phyloP scores from a whole-genome alignment of 2,888 invertebrate species.

The Pterostichus madidus region DNA sequence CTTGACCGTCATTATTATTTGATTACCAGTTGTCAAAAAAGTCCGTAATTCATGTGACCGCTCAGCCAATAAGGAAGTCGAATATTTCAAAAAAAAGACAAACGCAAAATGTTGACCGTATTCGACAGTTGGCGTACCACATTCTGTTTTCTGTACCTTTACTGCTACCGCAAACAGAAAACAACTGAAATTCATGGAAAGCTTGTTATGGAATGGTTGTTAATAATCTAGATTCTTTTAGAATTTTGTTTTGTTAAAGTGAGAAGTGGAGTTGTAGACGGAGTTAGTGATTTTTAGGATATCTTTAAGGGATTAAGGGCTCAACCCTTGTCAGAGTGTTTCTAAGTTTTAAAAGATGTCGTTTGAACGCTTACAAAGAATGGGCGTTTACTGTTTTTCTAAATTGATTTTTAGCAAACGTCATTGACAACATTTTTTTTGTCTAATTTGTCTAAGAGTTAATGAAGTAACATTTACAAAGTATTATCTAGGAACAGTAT shows the following conservation, averaged over 20 bases:
- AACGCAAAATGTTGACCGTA: conserved; percentile 25
- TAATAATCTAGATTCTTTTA: conserved; percentile 61
- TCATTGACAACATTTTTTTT: no score
- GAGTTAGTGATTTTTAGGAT: conserved; percentile 24
- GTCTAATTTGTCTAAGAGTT: no score
- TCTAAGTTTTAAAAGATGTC: conserved; percentile 15
- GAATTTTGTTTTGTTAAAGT: conserved; percentile 39
- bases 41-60: conserved; percentile 53
- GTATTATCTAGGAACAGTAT: no score
- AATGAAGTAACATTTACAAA: no score
- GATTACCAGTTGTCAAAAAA: conserved; percentile 63
- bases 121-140: conserved; percentile 55
- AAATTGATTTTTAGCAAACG: not conserved
- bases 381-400: not conserved
- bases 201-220: conserved; percentile 41
- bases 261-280: conserved; percentile 7
- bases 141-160: conserved; percentile 22
- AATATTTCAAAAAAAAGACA: conserved; percentile 41
- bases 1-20: conserved; percentile 64
- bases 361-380: not conserved
- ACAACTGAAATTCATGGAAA: conserved; percentile 2
- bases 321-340: conserved; percentile 61
- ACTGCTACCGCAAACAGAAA: not conserved
- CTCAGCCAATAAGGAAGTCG: conserved; percentile 61
- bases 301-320: conserved; percentile 43